Conservation (phyloP, 2,888 invertebrate species). For the Aspidiotus rigidus region DNA sequence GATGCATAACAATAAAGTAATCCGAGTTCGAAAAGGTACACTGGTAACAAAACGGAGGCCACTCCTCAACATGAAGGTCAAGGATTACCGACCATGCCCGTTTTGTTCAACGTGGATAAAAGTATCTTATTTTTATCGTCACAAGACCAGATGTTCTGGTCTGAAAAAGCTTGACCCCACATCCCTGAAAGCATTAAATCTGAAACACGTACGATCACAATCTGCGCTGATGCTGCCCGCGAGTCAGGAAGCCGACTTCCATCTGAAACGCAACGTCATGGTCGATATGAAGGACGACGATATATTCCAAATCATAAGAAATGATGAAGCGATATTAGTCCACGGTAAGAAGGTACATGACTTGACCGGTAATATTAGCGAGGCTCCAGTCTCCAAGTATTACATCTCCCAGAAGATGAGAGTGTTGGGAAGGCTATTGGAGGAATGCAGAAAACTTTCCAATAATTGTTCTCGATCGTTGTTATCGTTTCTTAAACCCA, state of each 20-base stretch:
- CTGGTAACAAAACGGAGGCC: background rate
- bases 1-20: background rate
- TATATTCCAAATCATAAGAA: background rate
- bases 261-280: background rate
- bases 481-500: background rate
- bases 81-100: background rate
- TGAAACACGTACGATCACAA: background rate
- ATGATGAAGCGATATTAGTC: background rate
- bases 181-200: background rate
- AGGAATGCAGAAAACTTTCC: background rate
- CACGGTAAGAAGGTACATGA: background rate
- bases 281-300: slow-evolving; percentile 12
- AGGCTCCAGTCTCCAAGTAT: background rate
- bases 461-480: background rate
- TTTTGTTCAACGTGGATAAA: background rate
- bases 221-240: too few species aligned
- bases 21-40: background rate
- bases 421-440: background rate
- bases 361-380: background rate
- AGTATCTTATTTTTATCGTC: background rate
- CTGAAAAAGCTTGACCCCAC: background rate
- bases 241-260: background rate
- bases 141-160: background rate
- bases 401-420: background rate
- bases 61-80: background rate